Evolutionary conservation across 2,797 vertebrate species (phyloP).

Genomic region (Atherinosoma microstoma): DNA sequence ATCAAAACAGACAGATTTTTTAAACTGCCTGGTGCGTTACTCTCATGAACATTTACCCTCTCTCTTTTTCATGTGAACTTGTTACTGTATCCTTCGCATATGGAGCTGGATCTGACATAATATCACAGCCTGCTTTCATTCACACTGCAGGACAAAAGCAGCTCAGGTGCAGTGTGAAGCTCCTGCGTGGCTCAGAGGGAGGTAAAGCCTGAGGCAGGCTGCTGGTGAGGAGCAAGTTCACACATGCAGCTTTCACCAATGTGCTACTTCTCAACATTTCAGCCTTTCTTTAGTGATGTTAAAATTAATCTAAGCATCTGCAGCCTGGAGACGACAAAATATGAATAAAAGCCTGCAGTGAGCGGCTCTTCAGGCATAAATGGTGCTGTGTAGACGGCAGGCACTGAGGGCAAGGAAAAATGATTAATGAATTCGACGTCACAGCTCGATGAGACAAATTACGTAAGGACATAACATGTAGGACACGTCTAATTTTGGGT

Average conservation of each 20-base stretch:
- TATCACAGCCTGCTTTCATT: slow-evolving; percentile 50
- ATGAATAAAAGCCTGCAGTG: slow-evolving; percentile 53
- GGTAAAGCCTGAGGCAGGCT: slow-evolving; percentile 65
- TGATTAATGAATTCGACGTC: slow-evolving; percentile 55
- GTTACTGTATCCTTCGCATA: slow-evolving; percentile 38
- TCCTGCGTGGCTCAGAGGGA: slow-evolving; percentile 58
- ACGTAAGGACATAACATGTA: slow-evolving; percentile 53
- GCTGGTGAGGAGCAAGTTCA: slow-evolving; percentile 55
- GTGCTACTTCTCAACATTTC: slow-evolving; percentile 39
- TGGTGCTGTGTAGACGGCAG: slow-evolving; percentile 10
- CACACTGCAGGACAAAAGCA: slow-evolving; percentile 63
- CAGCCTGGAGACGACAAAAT: slow-evolving; percentile 47
- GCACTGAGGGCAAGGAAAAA: slow-evolving; percentile 21
- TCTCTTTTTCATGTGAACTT: not conserved
- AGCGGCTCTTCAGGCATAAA: slow-evolving; percentile 28
- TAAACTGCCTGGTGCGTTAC: slow-evolving; percentile 2
- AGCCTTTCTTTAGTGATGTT: slow-evolving; percentile 29
- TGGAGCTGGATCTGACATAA: slow-evolving; percentile 54
- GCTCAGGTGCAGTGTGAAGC: slow-evolving; percentile 50
- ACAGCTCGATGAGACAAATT: slow-evolving; percentile 52
- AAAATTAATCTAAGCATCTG: slow-evolving; percentile 59
- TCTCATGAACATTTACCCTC: slow-evolving; percentile 2
- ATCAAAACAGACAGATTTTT: slow-evolving; percentile 45
- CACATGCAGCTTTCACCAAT: slow-evolving; percentile 44
- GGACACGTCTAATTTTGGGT: slow-evolving; percentile 57